Base-by-base conservation (phyloP, 2,113 vertebrate genomes). In the Malurus alboscapulatus region DNA sequence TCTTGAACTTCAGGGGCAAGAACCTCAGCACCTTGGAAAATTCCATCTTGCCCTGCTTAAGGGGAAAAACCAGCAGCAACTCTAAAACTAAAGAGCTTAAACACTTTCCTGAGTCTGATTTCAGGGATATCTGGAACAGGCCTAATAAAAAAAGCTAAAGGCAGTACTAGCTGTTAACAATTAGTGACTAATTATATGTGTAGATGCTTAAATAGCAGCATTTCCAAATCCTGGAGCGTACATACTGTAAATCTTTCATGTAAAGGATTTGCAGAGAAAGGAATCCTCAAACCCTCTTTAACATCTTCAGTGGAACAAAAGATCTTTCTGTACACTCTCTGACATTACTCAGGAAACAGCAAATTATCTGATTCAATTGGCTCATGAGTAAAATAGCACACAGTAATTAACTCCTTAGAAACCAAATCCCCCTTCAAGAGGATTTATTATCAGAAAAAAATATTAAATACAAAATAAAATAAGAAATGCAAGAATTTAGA, bases 331-430 rank as follows among this genome's bases (percentile, higher is more conserved):
- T 74, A 74, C 48, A 58, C 81, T 73, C 68, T 79, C 73, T 78
- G 93, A 67, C 73, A 88, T 76, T 88, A 77, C 47, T 93, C 91
- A 91, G 87, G 94, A 96, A 92, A 93, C 86, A 91, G 86, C 76
- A 92, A 84, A 93, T 95, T 81, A 92, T 92, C 73, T 63, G 61
- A 88, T 84, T 80, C 89, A 91, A 67, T 25, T 84, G 73, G 75
- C 58, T 93, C 62, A 22, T 55, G 81, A 87, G 85, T 74, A 87
- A 92, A 93, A 80, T 8, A 86, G 76, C 65, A 66, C 1, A 2
- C 54, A 83, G 36, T 42, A 45, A 61, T 92, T 93, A 92, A 89
- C 90, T 74, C 84, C 79, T 84, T 47, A 88, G 47, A 88, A 71
- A 67, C 48, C 40, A 84, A 74, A 88, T 59, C 30, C 57, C 22